phyloP scores from a whole-genome alignment of 2,888 invertebrate genomes.

The Drosophila fulvimacula region DNA sequence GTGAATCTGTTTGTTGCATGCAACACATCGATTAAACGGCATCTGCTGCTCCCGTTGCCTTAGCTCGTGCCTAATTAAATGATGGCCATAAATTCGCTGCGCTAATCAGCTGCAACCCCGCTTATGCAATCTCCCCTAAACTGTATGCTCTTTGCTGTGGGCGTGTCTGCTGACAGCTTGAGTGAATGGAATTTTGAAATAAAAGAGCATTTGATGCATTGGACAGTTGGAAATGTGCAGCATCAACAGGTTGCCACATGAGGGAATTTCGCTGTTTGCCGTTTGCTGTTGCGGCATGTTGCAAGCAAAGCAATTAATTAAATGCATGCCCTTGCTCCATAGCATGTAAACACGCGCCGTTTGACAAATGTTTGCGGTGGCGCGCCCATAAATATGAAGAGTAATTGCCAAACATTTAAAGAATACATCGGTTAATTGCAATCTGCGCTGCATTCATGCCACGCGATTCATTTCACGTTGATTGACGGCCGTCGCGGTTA shows the following conservation, averaged over 20 bases:
- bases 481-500: conserved; percentile 54
- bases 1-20: conserved; percentile 50
- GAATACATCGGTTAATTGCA: conserved; percentile 58
- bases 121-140: not conserved
- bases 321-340: conserved; percentile 36
- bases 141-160: not conserved
- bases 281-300: conserved; percentile 10
- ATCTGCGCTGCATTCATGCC: conserved; percentile 42
- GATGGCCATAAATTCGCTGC: conserved; percentile 69
- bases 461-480: conserved; percentile 58
- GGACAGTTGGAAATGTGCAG: not conserved
- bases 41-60: conserved; percentile 9
- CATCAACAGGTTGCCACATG: conserved; percentile 69
- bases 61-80: conserved; percentile 71
- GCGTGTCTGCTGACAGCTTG: conserved; percentile 35
- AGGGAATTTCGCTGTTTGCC: not conserved
- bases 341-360: conserved; percentile 41
- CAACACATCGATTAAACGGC: conserved; percentile 55
- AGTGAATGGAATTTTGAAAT: conserved; percentile 25
- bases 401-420: conserved; percentile 57
- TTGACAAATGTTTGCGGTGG: conserved; percentile 72
- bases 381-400: conserved; percentile 58
- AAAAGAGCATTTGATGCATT: conserved; percentile 9
- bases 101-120: conserved; percentile 46
- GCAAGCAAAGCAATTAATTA: conserved; percentile 63